Conservation (phyloP, 1,140 invertebrate genomes). For the Metaphire vulgaris region DNA sequence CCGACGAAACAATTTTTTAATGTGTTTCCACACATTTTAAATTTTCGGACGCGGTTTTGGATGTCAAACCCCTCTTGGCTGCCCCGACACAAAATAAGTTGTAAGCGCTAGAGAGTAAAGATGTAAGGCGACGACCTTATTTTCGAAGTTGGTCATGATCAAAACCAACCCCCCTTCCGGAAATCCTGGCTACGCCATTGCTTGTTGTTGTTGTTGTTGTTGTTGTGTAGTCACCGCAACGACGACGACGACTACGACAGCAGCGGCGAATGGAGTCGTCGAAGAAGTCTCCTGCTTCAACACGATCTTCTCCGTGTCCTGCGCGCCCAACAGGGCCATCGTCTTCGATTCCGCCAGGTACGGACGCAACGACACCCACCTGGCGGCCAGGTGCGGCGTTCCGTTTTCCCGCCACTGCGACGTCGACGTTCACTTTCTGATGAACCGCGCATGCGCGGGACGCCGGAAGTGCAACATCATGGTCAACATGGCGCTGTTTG, state of each 20-base stretch:
- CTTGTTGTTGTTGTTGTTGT: not conserved
- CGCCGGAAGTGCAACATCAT: constrained; percentile 20
- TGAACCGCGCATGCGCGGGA: constrained; percentile 30
- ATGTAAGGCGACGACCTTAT: no score
- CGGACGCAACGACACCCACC: constrained; percentile 28
- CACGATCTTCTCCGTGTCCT: constrained; percentile 8
- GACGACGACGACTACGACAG: not conserved
- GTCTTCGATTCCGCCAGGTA: constrained; percentile 29
- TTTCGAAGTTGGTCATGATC: no score
- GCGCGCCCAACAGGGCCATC: not conserved
- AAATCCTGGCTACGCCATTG: no score
- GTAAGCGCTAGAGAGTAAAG: no score
- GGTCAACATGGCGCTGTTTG: constrained; percentile 27
- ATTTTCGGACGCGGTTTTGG: no score
- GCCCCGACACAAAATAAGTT: no score
- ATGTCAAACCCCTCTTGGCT: no score
- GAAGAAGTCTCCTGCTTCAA: constrained; percentile 7
- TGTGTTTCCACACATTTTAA: no score
- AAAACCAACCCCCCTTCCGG: no score
- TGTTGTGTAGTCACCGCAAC: not conserved
- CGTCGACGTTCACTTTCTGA: constrained; percentile 28
- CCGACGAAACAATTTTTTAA: no score
- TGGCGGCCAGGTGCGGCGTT: constrained; percentile 20
- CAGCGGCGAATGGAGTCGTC: no score
- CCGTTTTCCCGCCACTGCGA: constrained; percentile 27